Base-by-base conservation (phyloP, 2,113 vertebrate species). In the Clupea harengus region DNA sequence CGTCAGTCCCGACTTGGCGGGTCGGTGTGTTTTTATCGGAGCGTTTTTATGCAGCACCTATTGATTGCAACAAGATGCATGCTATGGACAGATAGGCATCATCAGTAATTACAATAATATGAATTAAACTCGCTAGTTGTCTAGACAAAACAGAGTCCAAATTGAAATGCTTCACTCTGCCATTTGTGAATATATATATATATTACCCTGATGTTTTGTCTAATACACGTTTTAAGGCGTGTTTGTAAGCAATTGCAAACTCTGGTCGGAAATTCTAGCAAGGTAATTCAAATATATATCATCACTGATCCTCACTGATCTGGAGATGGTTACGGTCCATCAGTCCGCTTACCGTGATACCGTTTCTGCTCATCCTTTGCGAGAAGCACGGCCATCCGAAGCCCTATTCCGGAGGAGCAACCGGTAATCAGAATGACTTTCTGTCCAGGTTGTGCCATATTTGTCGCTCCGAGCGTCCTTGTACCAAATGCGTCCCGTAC, bases 391-490 rank as follows among this genome's bases (percentile, higher is more conserved):
- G 95, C 95, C 90, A 95, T 92, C 39, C 92, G 93, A 52, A 95
- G 86, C 57, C 96, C 93, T n/a, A 95, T 96, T 18, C 95, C 95
- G 0, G 88, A 96, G 88, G 95, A 95, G 90, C 94, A 96, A 85
- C 95, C 95, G 4, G 93, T 95, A 91, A 95, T 94, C 87, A 96
- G 92, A 54, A 96, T 93, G 2, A 94, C 95, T 92, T 93, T 95
- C 91, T 95, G 94, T 81, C 93, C 93, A 45, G 92, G 92, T 84
- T 82, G 50, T 84, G 88, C 92, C 94, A 95, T 95, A 67, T 22
- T 82, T 81, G 85, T 82, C 80, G 2, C 84, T 88, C 82, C 46
- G 11, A 84, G 47, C 18, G 20, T 80, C 8, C 20, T 45, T 32
- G n/a, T 6, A 60, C 54, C 54, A 6, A 60, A 22, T 60, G 54